These are phyloP conservation scores for Leptinotarsa defecta DNA, from an alignment of 1,140 invertebrate species.

Conservation along the genomic window DNA sequence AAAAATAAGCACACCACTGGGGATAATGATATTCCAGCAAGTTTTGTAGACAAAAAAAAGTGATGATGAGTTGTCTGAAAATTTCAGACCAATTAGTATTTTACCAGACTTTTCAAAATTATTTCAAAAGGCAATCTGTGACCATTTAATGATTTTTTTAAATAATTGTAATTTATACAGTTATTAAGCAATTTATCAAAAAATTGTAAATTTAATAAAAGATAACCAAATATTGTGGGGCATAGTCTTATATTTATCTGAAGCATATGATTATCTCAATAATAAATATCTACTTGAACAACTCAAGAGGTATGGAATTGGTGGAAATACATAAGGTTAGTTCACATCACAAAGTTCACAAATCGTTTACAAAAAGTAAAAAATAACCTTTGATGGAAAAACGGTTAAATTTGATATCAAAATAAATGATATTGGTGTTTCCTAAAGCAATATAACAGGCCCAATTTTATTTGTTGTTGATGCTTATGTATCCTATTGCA, in stretches of 20 bases:
- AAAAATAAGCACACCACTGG: background rate
- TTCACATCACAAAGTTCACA: background rate
- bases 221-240: background rate
- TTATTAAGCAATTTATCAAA: background rate
- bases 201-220: background rate
- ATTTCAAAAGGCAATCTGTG: background rate
- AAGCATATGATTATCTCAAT: background rate
- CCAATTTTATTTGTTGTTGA: background rate
- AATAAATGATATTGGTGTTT: background rate
- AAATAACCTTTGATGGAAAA: background rate
- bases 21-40: conserved; percentile 22
- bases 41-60: background rate
- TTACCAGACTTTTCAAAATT: background rate
- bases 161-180: background rate
- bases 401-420: background rate
- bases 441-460: background rate
- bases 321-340: background rate
- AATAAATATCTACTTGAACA: background rate
- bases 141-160: background rate
- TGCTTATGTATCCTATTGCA: background rate
- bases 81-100: background rate
- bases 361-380: background rate
- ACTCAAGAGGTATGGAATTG: background rate
- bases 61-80: background rate
- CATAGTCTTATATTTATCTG: background rate